phyloP scores from a whole-genome alignment of 2,797 vertebrate genomes.

The Coreius guichenoti region DNA sequence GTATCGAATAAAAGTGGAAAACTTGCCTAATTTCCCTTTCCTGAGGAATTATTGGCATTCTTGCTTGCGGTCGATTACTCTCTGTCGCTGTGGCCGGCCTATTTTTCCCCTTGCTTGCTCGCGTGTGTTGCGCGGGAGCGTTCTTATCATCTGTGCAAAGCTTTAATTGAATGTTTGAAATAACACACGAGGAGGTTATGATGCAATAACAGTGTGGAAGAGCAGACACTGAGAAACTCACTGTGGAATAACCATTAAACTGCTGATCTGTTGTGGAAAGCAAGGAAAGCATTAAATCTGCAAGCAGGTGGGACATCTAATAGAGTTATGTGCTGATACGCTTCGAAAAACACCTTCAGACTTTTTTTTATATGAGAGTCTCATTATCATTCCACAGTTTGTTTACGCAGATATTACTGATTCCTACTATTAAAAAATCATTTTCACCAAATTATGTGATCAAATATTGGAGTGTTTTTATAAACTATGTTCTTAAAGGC shows the following conservation, averaged over 20 bases:
- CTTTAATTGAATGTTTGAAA: constrained; percentile 55
- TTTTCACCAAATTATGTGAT: neutral
- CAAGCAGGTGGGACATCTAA: neutral
- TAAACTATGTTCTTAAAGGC: neutral
- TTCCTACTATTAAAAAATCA: neutral
- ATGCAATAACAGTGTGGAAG: neutral
- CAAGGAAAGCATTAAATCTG: neutral
- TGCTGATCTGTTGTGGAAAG: constrained; percentile 9
- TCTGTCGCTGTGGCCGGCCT: neutral
- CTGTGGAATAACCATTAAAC: constrained; percentile 1
- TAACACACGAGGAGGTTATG: constrained; percentile 21
- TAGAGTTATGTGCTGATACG: neutral
- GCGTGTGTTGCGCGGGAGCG: neutral
- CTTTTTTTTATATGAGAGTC: neutral
- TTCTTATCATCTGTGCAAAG: constrained; percentile 24
- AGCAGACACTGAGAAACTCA: neutral
- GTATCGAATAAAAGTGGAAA: constrained; percentile 60
- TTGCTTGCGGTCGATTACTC: constrained; percentile 10
- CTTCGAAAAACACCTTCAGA: constrained; percentile 5
- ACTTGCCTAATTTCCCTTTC: constrained; percentile 52
- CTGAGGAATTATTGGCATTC: constrained; percentile 38
- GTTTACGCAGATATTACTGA: neutral
- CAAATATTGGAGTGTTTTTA: neutral
- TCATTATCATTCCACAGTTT: neutral
- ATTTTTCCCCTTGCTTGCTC: neutral